These are phyloP conservation scores for Tetranychus urticae DNA, from an alignment of 1,140 invertebrate genomes.

Conservation along the genomic window DNA sequence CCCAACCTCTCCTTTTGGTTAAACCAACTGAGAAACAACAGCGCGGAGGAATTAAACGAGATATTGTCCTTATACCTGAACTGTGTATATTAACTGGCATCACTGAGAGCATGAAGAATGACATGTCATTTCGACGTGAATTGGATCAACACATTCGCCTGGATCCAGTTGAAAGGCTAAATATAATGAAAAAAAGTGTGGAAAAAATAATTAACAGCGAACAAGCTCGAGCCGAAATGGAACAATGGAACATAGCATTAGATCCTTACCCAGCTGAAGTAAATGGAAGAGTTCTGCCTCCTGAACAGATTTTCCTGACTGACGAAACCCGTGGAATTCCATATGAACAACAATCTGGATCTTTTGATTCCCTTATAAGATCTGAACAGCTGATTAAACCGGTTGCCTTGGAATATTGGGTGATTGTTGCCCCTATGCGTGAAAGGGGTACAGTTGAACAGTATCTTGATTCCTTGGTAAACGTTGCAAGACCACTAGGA, in stretches of 20 bases:
- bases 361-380: no score
- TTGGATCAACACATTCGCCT: constrained; percentile 46
- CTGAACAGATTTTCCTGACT: not conserved
- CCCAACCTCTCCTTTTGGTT: constrained; percentile 19
- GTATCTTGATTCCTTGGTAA: constrained; percentile 11
- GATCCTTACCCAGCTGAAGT: constrained; percentile 19
- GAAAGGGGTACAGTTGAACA: not conserved
- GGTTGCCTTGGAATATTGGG: not conserved
- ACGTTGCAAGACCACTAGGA: constrained; percentile 19
- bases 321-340: not conserved
- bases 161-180: constrained; percentile 5
- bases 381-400: not conserved
- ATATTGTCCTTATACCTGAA: constrained; percentile 19
- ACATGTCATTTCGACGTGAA: constrained; percentile 22
- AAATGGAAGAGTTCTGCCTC: constrained; percentile 17
- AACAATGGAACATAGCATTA: constrained; percentile 23
- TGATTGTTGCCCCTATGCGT: not conserved
- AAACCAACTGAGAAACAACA: constrained; percentile 9
- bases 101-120: constrained; percentile 14
- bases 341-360: no score
- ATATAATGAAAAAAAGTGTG: constrained; percentile 10
- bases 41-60: not conserved
- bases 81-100: constrained; percentile 21
- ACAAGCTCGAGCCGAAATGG: constrained; percentile 20
- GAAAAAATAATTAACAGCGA: constrained; percentile 16